Base-by-base conservation (phyloP, 2,888 invertebrate genomes). In the Philonicus albiceps region DNA sequence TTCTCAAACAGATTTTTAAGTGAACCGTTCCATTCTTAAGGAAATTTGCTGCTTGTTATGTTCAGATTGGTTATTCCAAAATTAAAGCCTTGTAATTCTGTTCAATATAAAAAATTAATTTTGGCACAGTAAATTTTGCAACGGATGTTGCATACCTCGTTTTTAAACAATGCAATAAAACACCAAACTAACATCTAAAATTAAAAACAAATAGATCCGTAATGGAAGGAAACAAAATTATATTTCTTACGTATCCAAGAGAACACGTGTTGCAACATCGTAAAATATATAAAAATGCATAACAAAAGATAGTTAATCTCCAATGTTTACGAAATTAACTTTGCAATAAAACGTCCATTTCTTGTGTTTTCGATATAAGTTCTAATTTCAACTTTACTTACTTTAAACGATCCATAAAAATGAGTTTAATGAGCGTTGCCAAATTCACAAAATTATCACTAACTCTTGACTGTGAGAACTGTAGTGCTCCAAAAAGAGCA, bases 401-500 rank as follows among this genome's bases (percentile, higher is more conserved):
- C 4, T 49, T 16, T 49, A 5, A n/a, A 49, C 6, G 49, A 6
- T n/a, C 13, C 7, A 49, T 19, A 49, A 49, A 64, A 64, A 64
- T 22, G 22, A 13, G 7, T 64, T 3, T 64, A 3, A 64, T 19
- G 53, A 64, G 64, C 22, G 64, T 3, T 22, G 64, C 27, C 13
- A 64, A 64, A 64, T 64, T 27, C 64, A 64, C 64, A 19, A 64
- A 64, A 64, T 27, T 7, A 11, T 49, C 19, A 64, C 27, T 64
- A 27, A 27, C 27, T 64, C 64, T 64, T 64, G 64, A 64, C 64
- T 64, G 22, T 64, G 64, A 27, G 27, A 64, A 80, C 80, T 80
- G 80, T 16, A 8, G 13, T 53, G 49, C 49, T 53, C 80, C 80
- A 80, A 80, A 80, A 80, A 80, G 80, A 80, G 49, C 80, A 49